phyloP scores from a whole-genome alignment of 2,797 vertebrate genomes.

The Catamblyrhynchus diadema region DNA sequence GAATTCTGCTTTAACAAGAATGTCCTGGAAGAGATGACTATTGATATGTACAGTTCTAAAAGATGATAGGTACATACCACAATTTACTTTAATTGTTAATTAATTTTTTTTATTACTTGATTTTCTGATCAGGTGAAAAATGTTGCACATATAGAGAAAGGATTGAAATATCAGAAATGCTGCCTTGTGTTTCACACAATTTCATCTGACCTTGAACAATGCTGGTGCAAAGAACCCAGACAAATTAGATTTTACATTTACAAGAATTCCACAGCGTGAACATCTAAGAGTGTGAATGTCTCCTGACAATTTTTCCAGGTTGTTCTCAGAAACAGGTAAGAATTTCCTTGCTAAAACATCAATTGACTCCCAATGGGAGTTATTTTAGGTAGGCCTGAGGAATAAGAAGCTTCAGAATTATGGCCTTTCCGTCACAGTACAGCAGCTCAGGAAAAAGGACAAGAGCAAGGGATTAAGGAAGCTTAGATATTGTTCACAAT shows the following conservation, averaged over 20 bases:
- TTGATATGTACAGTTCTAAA: neutral
- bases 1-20: neutral
- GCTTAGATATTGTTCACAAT: conserved; percentile 61
- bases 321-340: conserved; percentile 44
- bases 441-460: conserved; percentile 54
- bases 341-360: conserved; percentile 48
- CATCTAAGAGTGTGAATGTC: conserved; percentile 24
- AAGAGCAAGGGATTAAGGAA: conserved; percentile 61
- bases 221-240: conserved; percentile 3
- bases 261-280: conserved; percentile 21
- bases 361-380: conserved; percentile 14
- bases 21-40: neutral
- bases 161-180: neutral
- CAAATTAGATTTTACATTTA: conserved; percentile 52
- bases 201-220: conserved; percentile 43
- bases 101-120: neutral
- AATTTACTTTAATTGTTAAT: neutral
- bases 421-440: conserved; percentile 5
- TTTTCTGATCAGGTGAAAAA: neutral
- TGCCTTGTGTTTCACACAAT: neutral
- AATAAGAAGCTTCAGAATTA: conserved; percentile 54
- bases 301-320: conserved; percentile 51
- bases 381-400: conserved; percentile 33
- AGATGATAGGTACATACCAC: neutral
- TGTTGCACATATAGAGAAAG: neutral